These are phyloP conservation scores for Ctenomys sociabilis DNA, from an alignment of 2,113 vertebrate genomes.

Conservation along the genomic window DNA sequence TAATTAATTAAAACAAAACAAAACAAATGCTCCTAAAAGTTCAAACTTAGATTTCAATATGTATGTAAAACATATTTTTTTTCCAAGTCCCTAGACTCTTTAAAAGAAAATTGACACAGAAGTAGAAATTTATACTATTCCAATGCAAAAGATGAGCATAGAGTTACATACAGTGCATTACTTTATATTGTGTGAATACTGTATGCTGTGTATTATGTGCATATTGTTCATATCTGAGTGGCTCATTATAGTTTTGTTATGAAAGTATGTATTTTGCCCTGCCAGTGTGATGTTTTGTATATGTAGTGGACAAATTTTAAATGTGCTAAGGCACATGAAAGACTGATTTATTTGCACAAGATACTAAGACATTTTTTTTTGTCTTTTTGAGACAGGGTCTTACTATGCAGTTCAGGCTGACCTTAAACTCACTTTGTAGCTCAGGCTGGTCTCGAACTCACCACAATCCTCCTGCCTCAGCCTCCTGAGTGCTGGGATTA, in stretches of 20 bases:
- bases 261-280: conserved; percentile 92
- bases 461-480: no score
- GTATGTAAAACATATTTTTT: conserved; percentile 74
- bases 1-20: no score
- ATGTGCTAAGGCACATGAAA: conserved; percentile 85
- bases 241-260: conserved; percentile 98
- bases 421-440: no score
- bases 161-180: conserved; percentile 78
- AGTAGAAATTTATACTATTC: conserved; percentile 84
- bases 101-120: conserved; percentile 80
- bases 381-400: no score
- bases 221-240: conserved; percentile 94
- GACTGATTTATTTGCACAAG: conserved; percentile 91
- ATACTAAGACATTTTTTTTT: conserved; percentile 83
- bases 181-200: conserved; percentile 95
- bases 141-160: conserved; percentile 85
- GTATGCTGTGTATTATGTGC: conserved; percentile 96
- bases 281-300: conserved; percentile 88
- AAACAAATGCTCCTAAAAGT: conserved; percentile 96
- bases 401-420: no score
- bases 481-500: no score
- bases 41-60: conserved; percentile 82
- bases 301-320: conserved; percentile 85
- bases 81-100: conserved; percentile 65
- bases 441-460: no score